Evolutionary conservation across 2,888 invertebrate genomes (phyloP).

Genomic region (Rapana venosa): DNA sequence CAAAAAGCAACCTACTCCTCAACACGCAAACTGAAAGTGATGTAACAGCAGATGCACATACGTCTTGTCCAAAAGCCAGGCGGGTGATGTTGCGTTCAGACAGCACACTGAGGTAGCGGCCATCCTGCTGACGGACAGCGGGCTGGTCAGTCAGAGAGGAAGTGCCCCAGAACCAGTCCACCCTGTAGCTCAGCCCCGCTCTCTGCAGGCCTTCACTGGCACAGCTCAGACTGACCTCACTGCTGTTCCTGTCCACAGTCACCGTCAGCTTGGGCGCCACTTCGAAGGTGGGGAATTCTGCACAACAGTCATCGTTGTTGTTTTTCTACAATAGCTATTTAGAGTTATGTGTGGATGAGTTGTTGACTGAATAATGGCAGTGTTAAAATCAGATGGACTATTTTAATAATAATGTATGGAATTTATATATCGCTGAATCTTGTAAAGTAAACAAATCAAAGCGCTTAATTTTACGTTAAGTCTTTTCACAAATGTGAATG

Average conservation of each 20-base stretch:
- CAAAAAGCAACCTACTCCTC: too few species aligned
- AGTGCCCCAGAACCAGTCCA: conserved; percentile 53
- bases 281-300: conserved; percentile 56
- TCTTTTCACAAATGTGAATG: too few species aligned
- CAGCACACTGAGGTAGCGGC: conserved; percentile 7
- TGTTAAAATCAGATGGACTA: too few species aligned
- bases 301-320: background rate
- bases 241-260: conserved; percentile 42
- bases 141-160: conserved; percentile 9
- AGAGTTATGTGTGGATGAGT: too few species aligned
- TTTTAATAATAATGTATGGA: too few species aligned
- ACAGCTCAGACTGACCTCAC: conserved; percentile 51
- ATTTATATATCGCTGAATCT: too few species aligned
- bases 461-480: too few species aligned
- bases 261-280: conserved; percentile 50
- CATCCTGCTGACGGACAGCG: conserved; percentile 1
- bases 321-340: too few species aligned
- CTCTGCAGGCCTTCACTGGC: conserved; percentile 47
- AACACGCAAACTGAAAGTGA: too few species aligned
- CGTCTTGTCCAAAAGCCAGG: conserved; percentile 45
- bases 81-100: conserved; percentile 34
- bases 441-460: too few species aligned
- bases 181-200: conserved; percentile 51
- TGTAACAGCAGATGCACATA: background rate
- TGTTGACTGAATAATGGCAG: too few species aligned